Evolutionary conservation across 2,888 invertebrate genomes (phyloP), one percentile per base, ranked within the genome.

Genomic region (Polydrusus pterygomalis): DNA sequence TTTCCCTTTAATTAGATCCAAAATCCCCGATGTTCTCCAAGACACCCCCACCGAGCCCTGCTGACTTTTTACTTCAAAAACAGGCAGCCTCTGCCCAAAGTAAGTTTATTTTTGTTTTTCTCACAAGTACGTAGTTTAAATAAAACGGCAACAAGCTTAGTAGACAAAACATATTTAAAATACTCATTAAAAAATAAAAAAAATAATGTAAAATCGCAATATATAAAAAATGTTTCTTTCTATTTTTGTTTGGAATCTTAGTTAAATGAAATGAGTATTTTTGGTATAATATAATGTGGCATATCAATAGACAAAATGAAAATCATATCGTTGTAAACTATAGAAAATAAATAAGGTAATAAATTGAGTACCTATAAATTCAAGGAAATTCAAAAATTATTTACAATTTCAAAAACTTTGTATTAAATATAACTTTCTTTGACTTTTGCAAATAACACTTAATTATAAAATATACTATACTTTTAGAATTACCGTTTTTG

Each of bases 11-110:
- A 30, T 51, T 15, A 75, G 92, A 91, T 88, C 87, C 91, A 64
- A 87, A 87, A 82, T 90, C 90, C 77, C 91, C 92, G 71, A 91
- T 91, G 84, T 90, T 91, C 82, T 91, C 92, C 45, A 92, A 92
- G 85, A 93, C 93, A 75, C 93, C 93, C 78, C 93, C 93, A 64
- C 93, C 93, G 8, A 93, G 93, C 81, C 93, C 93, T 47, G 92
- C 93, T 70, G 93, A 93, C 86, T 89, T 93, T 83, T 89, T 89
- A 77, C 83, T 88, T 15, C 77, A 76, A 70, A 81, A 81, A 77
- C 86, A 88, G 79, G 90, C 54, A 82, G 81, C 90, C 85, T 79
- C 86, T 74, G 81, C 85, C 79, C 87, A 88, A 86, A 87, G 88
- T 88, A 85, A 83, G 80, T 79, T 67, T 77, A 78, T 75, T 13